Evolutionary conservation across 1,140 invertebrate genomes (phyloP).

Genomic region (Hycleus cichorii): DNA sequence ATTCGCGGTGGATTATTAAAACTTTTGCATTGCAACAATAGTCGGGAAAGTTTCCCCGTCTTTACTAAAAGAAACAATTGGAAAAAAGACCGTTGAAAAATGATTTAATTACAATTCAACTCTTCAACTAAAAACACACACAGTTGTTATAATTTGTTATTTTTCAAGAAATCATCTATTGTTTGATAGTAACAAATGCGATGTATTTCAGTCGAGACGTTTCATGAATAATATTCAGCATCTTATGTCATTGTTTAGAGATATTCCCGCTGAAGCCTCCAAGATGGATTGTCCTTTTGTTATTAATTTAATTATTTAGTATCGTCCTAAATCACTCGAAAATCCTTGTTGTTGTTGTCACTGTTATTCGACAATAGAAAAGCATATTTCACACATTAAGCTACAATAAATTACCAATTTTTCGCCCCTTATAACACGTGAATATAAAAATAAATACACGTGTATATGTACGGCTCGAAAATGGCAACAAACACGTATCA

Average conservation of each 20-base stretch:
- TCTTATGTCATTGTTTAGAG: conserved; percentile 14
- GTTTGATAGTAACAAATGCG: conserved; percentile 3
- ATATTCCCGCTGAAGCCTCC: conserved; percentile 6
- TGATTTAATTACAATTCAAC: no score
- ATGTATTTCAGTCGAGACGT: conserved; percentile 8
- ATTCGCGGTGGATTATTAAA: no score
- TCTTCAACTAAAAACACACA: no score
- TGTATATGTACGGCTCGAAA: conserved; percentile 1
- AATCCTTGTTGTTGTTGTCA: conserved; percentile 3
- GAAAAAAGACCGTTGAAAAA: no score
- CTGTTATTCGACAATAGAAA: conserved; percentile 1
- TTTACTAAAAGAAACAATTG: no score
- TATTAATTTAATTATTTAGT: conserved; percentile 16
- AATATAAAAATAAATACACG: not conserved
- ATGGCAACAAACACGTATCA: conserved; percentile 2
- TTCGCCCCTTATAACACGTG: not conserved
- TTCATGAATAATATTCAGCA: conserved; percentile 13
- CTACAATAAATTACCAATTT: conserved; percentile 6
- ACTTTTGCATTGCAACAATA: no score
- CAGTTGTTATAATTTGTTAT: no score
- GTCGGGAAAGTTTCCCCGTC: no score
- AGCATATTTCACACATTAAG: conserved; percentile 3
- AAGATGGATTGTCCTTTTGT: conserved; percentile 16
- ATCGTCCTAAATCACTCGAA: conserved; percentile 10
- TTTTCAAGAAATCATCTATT: no score